Evolutionary conservation across 2,888 invertebrate genomes (phyloP).

Genomic region (Elysia crispata): DNA sequence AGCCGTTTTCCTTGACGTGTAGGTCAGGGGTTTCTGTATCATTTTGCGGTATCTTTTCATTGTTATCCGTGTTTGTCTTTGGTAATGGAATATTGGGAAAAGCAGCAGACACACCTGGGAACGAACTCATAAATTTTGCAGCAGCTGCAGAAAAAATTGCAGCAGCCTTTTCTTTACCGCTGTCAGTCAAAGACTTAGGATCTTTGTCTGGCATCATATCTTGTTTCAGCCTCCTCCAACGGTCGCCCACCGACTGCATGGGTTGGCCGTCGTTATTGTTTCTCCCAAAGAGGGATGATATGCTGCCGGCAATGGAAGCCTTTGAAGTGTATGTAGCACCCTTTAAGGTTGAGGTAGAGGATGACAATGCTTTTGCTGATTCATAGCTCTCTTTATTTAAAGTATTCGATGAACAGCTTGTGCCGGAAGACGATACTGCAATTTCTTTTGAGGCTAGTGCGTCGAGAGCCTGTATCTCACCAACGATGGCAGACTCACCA

Average conservation of each 20-base stretch:
- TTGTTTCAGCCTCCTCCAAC: conserved; percentile 35
- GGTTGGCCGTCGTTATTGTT: background rate
- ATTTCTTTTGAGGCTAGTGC: no score
- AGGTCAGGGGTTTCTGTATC: no score
- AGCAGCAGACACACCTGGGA: background rate
- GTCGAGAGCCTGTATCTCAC: no score
- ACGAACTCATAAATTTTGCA: conserved; percentile 35
- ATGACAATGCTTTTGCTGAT: conserved; percentile 22
- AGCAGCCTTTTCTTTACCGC: conserved; percentile 22
- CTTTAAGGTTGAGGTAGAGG: conserved; percentile 36
- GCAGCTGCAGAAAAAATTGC: conserved; percentile 41
- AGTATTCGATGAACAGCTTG: conserved; percentile 10
- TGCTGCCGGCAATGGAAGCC: conserved; percentile 36
- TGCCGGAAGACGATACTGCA: background rate
- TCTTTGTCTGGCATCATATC: conserved; percentile 32
- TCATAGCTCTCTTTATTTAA: conserved; percentile 5
- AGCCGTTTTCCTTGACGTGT: no score
- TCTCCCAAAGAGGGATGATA: conserved; percentile 38
- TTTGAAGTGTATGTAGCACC: conserved; percentile 18
- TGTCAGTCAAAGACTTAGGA: background rate
- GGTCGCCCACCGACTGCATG: conserved; percentile 24
- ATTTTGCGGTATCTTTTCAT: no score
- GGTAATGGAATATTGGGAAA: background rate
- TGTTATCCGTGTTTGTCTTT: no score
- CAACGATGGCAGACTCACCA: background rate